Base-by-base conservation (phyloP, 2,113 vertebrate genomes). In the Panurus biarmicus region DNA sequence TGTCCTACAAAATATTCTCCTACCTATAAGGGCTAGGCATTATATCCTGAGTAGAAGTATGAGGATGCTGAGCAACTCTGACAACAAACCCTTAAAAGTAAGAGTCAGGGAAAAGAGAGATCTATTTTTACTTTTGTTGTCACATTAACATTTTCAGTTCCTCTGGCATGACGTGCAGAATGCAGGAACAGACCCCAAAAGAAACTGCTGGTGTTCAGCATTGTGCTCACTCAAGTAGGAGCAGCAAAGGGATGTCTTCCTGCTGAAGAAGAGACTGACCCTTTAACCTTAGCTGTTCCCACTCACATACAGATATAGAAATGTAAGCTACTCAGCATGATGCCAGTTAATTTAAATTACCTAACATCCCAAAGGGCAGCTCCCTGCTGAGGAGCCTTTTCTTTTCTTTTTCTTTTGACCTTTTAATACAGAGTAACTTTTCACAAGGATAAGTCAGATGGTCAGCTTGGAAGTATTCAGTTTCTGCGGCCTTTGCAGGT, bases 331-430 rank as follows among this genome's bases (percentile, higher is more conserved):
- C 94, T 96, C 94, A 96, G 94, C 94, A 77, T 95, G 94, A 87
- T 77, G 87, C 85, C 90, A 95, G 94, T 96, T 96, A 94, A 97
- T 96, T 95, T 96, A 92, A 96, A 97, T 94, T 95, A 93, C 94
- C 93, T 95, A 94, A 96, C 95, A 96, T 97, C 94, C 94, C 96
- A 91, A 85, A 97, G 94, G 94, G 91, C 91, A 96, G 90, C 79
- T 94, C 90, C 93, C 94, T 88, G 91, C 94, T 95, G 95, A 86
- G 94, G 31, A 86, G 47, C 79, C 88, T 96, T 97, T 95, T 91
- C 67, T 95, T 91, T 90, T 60, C 82, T 84, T 88, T 93, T 96
- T 95, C 92, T 94, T 96, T 95, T 96, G 89, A 94, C 95, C 91
- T 96, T 94, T 95, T 94, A 93, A 88, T 83, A 88, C 95, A 90